These are phyloP conservation scores for Protobothrops mucrosquamatus DNA, from an alignment of 2,113 vertebrate genomes.

Conservation along the genomic window DNA sequence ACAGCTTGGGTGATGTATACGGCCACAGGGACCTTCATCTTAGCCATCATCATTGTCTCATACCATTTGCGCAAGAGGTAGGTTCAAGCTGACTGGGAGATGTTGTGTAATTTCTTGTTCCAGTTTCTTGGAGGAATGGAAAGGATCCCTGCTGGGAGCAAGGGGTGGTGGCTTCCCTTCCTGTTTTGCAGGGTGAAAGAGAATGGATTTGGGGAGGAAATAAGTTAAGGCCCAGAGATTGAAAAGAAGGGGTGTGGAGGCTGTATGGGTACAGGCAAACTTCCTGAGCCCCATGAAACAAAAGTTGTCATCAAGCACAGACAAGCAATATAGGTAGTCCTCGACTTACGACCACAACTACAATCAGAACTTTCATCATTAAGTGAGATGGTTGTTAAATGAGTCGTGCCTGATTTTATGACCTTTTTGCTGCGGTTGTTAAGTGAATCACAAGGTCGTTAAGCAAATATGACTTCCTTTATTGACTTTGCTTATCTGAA, in stretches of 20 bases:
- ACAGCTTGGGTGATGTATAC: constrained; percentile 58
- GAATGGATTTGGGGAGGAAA: neutral
- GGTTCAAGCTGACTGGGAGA: constrained; percentile 10
- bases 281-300: neutral
- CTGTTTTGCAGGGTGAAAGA: neutral
- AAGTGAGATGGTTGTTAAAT: too few relatives aligned
- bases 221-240: neutral
- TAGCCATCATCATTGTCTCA: constrained; percentile 55
- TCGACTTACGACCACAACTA: neutral
- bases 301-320: neutral
- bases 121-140: neutral
- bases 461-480: too few relatives aligned
- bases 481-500: too few relatives aligned
- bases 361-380: too few relatives aligned
- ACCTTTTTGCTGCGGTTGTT: too few relatives aligned
- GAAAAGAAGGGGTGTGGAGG: neutral
- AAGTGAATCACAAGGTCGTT: too few relatives aligned
- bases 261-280: neutral
- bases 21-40: constrained; percentile 45
- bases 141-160: neutral
- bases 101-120: neutral
- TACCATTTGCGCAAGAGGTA: constrained; percentile 59
- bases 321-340: neutral
- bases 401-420: too few relatives aligned
- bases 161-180: neutral